Evolutionary conservation across 2,888 invertebrate species (phyloP).

Genomic region (Drosophila suboccidentalis): DNA sequence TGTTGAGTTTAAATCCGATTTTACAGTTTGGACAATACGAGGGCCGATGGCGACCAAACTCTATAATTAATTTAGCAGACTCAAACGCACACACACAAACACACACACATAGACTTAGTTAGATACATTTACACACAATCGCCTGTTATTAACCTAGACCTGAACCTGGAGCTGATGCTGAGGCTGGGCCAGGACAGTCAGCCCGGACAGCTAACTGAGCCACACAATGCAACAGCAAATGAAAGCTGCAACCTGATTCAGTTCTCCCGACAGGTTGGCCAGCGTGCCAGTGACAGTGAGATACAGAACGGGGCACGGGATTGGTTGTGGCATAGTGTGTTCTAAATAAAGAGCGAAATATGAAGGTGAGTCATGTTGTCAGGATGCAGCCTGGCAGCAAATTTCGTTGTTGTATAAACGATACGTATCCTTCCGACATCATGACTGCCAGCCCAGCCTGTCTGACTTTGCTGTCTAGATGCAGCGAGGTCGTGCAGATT

Average conservation of each 20-base stretch:
- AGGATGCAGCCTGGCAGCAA: slow-evolving; percentile 29
- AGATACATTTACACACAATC: slow-evolving; percentile 39
- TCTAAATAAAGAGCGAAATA: slow-evolving; percentile 13
- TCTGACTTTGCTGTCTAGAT: slow-evolving; percentile 33
- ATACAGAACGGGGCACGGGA: slow-evolving; percentile 14
- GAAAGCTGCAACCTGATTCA: slow-evolving; percentile 38
- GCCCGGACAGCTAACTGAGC: slow-evolving; percentile 36
- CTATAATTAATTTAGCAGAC: slow-evolving; percentile 45
- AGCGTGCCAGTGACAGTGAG: slow-evolving; percentile 44
- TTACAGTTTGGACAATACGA: slow-evolving; percentile 14
- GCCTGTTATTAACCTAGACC: slow-evolving; percentile 46
- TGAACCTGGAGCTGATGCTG: not conserved
- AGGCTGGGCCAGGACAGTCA: slow-evolving; percentile 2
- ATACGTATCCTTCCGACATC: slow-evolving; percentile 9
- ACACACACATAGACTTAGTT: slow-evolving; percentile 1
- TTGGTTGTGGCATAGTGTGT: not conserved
- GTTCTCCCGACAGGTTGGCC: slow-evolving; percentile 22
- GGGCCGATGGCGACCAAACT: slow-evolving; percentile 42
- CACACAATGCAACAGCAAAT: slow-evolving; percentile 46
- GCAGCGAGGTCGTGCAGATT: slow-evolving; percentile 56
- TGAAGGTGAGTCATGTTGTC: slow-evolving; percentile 19
- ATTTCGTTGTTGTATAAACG: slow-evolving; percentile 29
- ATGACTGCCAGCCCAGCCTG: slow-evolving; percentile 11
- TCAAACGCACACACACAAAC: slow-evolving; percentile 9
- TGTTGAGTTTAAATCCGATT: slow-evolving; percentile 50